Percentiles rank a stretch among this genome's conserved stretches.
Evolutionary conservation across 2,888 invertebrate species (phyloP).

Genomic region (Zaprionus obscuricornis): DNA sequence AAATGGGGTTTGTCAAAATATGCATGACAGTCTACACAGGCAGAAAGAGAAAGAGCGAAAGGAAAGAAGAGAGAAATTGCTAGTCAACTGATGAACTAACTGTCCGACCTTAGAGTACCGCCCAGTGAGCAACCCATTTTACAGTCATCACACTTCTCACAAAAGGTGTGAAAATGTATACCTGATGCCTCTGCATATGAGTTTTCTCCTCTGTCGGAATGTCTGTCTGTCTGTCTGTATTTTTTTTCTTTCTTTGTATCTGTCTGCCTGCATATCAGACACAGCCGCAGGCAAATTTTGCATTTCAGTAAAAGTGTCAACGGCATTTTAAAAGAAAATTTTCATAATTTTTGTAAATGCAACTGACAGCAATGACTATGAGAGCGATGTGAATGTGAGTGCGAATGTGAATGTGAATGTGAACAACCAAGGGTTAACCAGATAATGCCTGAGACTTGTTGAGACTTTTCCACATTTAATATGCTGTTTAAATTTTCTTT

Average conservation of each 20-base stretch:
- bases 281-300: conserved; percentile 41
- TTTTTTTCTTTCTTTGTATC: neutral
- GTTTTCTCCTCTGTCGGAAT: neutral
- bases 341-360: conserved; percentile 51
- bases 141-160: neutral
- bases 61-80: too few relatives aligned
- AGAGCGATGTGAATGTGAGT: neutral
- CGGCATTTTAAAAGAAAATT: conserved; percentile 47
- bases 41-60: too few relatives aligned
- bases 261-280: conserved; percentile 34
- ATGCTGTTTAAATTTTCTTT: conserved; percentile 12
- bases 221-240: conserved; percentile 3
- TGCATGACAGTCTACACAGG: conserved; percentile 3
- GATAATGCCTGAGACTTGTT: neutral
- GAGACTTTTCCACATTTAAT: conserved; percentile 18
- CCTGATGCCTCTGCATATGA: conserved; percentile 6
- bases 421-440: neutral
- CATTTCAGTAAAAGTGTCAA: conserved; percentile 53
- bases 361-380: conserved; percentile 47
- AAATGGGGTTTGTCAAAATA: neutral
- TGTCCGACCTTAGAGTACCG: neutral
- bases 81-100: conserved; percentile 16
- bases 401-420: neutral
- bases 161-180: conserved; percentile 24
- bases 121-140: neutral